Evolutionary conservation across 2,888 invertebrate species (phyloP), one percentile per base, ranked within the genome.

Genomic region (Willowsia nigromaculata): DNA sequence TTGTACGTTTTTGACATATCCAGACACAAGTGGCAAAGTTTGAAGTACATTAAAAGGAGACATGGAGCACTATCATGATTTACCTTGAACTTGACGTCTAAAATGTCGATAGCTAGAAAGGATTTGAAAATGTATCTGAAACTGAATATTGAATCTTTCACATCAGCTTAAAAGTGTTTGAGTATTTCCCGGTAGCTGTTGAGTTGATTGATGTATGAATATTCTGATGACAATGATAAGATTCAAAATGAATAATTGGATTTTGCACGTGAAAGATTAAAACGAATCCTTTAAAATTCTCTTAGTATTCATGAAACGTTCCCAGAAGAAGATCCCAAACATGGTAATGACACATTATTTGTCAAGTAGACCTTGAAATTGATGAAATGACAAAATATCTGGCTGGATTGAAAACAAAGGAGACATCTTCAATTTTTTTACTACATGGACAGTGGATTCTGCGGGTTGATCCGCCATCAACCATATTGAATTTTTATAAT

Each of bases 371-470:
- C 74, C 59, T 74, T 74, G 59, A 74, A 56, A 56, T 74, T 53
- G 74, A 85, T 43, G 74, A 85, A 30, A 85, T 74, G 85, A 85
- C 74, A 74, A 74, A n/a, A 85, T 85, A 84, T 71, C 9, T 22
- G 22, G 1, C 0, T 22, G 1, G 11, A 59, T 25, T 25, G 2
- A 59, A 25, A 5, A 1, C 25, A 27, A 25, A 25, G 56, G 27
- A 11, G 2, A 1, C 27, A 25, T 59, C 56, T 59, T 56, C 22
- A 11, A 25, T 25, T 18, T 25, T 25, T 0, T 3, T 6, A n/a
- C n/a, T n/a, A n/a, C n/a, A n/a, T n/a, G n/a, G n/a, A n/a, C n/a
- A n/a, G n/a, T n/a, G n/a, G n/a, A n/a, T n/a, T n/a, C n/a, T n/a
- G n/a, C n/a, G n/a, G n/a, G n/a, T n/a, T n/a, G n/a, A n/a, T n/a